These are phyloP conservation scores for Drosophila limbata DNA, from an alignment of 2,888 invertebrate genomes.

Conservation along the genomic window DNA sequence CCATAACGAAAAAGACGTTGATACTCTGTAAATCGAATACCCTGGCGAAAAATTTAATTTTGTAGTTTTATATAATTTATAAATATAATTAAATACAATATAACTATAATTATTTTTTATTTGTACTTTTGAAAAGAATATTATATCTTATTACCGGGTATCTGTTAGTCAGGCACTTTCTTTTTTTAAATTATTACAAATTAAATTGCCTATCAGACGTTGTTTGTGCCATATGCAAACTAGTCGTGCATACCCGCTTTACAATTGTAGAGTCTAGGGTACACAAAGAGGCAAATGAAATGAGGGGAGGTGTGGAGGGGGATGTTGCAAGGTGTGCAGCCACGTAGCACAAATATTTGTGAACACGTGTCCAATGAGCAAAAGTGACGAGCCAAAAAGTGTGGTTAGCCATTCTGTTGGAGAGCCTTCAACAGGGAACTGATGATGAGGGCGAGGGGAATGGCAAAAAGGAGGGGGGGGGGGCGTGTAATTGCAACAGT, in stretches of 20 bases:
- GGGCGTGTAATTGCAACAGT: conserved; percentile 41
- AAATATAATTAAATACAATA: too few relatives aligned
- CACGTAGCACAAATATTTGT: conserved; percentile 79
- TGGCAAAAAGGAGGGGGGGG: neutral
- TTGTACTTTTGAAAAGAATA: too few relatives aligned
- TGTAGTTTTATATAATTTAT: too few relatives aligned
- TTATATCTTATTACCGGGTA: neutral
- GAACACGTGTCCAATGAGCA: conserved; percentile 77
- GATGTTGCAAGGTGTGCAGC: conserved; percentile 62
- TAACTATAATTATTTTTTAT: too few relatives aligned
- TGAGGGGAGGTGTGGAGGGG: neutral
- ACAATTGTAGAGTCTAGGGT: conserved; percentile 24
- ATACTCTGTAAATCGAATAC: conserved; percentile 1
- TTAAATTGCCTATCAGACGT: neutral
- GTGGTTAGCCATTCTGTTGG: conserved; percentile 11
- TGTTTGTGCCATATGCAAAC: neutral
- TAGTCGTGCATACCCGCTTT: conserved; percentile 12
- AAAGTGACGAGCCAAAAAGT: conserved; percentile 67
- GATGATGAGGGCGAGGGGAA: neutral
- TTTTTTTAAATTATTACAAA: neutral
- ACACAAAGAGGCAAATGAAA: conserved; percentile 41
- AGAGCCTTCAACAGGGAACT: neutral
- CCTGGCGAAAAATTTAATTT: neutral
- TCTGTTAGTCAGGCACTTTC: neutral
- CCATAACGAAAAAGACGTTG: conserved; percentile 13